These are phyloP conservation scores for Sesamia inferens DNA, from an alignment of 2,888 invertebrate species.

Conservation along the genomic window DNA sequence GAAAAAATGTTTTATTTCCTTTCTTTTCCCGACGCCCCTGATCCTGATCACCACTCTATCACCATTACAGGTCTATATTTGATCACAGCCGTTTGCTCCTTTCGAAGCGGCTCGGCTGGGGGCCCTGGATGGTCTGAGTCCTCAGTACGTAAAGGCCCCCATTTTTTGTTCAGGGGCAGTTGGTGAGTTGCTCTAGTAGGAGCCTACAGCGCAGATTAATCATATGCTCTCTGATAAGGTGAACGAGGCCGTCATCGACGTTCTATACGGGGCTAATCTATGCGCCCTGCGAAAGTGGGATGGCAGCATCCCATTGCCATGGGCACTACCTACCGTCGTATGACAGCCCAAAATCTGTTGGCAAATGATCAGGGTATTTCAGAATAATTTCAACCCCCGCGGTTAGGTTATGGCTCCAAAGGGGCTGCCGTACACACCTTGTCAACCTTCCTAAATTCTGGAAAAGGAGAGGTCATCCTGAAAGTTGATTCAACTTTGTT, in stretches of 20 bases:
- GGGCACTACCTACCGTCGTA: too few species aligned
- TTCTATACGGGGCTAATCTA: too few species aligned
- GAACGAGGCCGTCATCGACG: not conserved
- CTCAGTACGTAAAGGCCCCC: not conserved
- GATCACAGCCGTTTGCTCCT: not conserved
- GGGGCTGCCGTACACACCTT: not conserved
- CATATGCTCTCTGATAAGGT: not conserved
- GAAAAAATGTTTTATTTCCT: too few species aligned
- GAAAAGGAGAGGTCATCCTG: not conserved
- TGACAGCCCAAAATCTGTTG: too few species aligned
- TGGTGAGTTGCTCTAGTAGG: not conserved
- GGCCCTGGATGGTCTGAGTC: not conserved
- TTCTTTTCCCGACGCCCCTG: too few species aligned
- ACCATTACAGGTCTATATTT: not conserved
- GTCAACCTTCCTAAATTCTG: too few species aligned
- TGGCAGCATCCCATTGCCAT: too few species aligned
- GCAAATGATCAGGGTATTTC: too few species aligned
- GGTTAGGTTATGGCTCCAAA: too few species aligned
- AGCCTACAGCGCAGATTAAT: not conserved
- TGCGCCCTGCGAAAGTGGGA: too few species aligned
- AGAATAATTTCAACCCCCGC: too few species aligned
- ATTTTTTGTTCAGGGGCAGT: not conserved
- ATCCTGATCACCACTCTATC: not conserved
- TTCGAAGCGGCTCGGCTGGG: not conserved
- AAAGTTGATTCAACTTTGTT: too few species aligned